Base-by-base conservation (phyloP, 2,113 vertebrate genomes). In the Gopherus flavomarginatus region DNA sequence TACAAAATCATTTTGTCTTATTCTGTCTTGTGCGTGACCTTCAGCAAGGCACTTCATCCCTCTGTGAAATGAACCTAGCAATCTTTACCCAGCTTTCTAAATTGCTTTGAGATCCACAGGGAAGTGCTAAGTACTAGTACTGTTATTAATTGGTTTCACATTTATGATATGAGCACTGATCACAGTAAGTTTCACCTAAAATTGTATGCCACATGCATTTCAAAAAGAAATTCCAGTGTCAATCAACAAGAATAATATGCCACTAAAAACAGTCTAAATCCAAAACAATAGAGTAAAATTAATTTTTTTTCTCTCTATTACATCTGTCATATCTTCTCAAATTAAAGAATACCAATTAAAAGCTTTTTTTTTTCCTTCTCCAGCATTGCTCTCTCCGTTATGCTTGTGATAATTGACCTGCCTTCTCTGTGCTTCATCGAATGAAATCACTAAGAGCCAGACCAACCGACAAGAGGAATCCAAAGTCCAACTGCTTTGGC, bases 231-330 rank as follows among this genome's bases (percentile, higher is more conserved):
- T 31, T 86, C n/a, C 47, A 26, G 29, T 87, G 87, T 86, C 78
- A 88, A 21, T 47, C 72, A 84, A 49, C 22, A n/a, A 78, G 83
- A 84, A 78, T 47, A 35, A 65, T 2, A 17, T 54, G 44, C 38
- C 57, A 56, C 83, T 49, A 86, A 86, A 96, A 93, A 57, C 16
- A 85, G 29, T 59, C n/a, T 47, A 93, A 89, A 85, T 85, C 52
- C 38, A 42, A 77, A 92, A 47, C 35, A 49, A 59, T 62, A 52
- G 81, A 47, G 81, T 49, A 65, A 81, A 6, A 69, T 78, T 62
- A 77, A 54, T 82, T 16, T 69, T 62, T 86, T 57, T 65, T 90
- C 52, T 88, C 79, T 42, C 52, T 42, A 69, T 72, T 81, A 26
- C 83, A 29, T 53, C 65, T 29, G 26, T 52, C 80, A 83, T 3